Evolutionary conservation across 2,797 vertebrate species (phyloP).

Genomic region (Hirundo rustica): DNA sequence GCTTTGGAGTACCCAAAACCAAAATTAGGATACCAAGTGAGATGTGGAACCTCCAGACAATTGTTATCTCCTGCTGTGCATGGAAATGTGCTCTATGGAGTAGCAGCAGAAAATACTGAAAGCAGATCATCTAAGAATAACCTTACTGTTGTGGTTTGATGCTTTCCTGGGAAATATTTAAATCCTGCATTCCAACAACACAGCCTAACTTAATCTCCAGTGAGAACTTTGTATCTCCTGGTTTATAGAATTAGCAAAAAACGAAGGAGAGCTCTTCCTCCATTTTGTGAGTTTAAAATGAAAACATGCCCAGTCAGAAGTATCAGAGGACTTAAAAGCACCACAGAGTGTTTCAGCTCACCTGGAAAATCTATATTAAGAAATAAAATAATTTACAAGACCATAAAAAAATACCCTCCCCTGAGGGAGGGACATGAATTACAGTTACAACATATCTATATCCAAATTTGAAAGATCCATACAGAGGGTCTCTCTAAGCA

Average conservation of each 20-base stretch:
- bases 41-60: neutral
- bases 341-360: neutral
- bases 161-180: neutral
- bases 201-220: neutral
- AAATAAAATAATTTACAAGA: neutral
- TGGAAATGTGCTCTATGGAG: neutral
- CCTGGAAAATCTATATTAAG: constrained; percentile 2
- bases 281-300: neutral
- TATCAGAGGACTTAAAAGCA: neutral
- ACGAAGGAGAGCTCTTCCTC: neutral
- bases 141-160: neutral
- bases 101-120: neutral
- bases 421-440: neutral
- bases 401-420: neutral
- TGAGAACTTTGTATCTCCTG: neutral
- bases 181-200: neutral
- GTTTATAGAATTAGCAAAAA: neutral
- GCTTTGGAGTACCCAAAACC: neutral
- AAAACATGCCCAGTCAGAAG: neutral
- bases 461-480: neutral
- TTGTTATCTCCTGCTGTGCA: neutral
- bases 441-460: neutral
- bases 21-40: neutral
- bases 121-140: neutral
- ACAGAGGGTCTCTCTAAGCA: neutral